Base-by-base conservation (phyloP, 37 sponge, comb jelly and placozoan species). In the Theonella swinhoei region DNA sequence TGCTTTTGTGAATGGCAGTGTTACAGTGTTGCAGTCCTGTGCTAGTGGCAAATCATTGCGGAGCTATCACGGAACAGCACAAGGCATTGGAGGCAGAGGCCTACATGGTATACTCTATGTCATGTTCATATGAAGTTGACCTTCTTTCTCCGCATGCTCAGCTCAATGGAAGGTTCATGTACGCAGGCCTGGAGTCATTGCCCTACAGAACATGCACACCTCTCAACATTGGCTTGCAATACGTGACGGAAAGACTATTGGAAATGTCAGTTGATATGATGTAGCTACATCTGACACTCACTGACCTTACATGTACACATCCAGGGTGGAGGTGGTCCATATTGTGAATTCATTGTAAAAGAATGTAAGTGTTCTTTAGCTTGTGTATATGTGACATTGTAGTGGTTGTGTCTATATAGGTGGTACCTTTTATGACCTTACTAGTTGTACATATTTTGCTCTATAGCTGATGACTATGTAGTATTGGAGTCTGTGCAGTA, bases 301-400 rank as follows among this genome's bases (percentile, higher is more conserved):
- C n/a, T 32, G 24, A 34, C 8, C 1, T 42, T 29, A 30, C 68
- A 26, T 68, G 22, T 66, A n/a, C n/a, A 9, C 58, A 24, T 39
- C 8, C 67, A 90, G 91, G 91, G 82, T 43, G 35, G 72, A 33
- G 86, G 86, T 24, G 91, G 86, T 38, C 91, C 91, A 5, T 85
- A 75, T 43, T 80, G 86, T 75, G 86, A 90, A 39, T 90, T 90
- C 38, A 40, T 41, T 2, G 54, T 47, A 7, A 7, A 17, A 7
- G 54, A 47, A 47, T 7, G 54, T 47, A n/a, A n/a, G n/a, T n/a
- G n/a, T n/a, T n/a, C n/a, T n/a, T n/a, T n/a, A n/a, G n/a, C n/a
- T n/a, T n/a, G n/a, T n/a, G n/a, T n/a, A n/a, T n/a, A n/a, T n/a
- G n/a, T n/a, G n/a, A n/a, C n/a, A n/a, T n/a, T n/a, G n/a, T n/a